Base-by-base conservation (phyloP, 64 coral and sea anemone species). In the Montipora capricornis region DNA sequence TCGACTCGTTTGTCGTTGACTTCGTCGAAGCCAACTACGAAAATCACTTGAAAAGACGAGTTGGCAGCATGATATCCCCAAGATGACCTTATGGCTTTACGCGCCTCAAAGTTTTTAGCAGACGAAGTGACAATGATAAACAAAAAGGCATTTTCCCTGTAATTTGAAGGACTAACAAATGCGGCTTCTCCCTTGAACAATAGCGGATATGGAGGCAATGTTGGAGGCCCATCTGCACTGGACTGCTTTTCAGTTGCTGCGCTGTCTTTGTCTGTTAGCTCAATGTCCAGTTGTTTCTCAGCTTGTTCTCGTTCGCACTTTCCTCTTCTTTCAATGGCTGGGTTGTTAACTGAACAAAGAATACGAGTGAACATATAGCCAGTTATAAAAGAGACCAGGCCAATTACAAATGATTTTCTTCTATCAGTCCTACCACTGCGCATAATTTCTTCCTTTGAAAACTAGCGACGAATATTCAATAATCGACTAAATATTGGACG, bases 11-110 rank as follows among this genome's bases (percentile, higher is more conserved):
- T 81, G 16, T 98, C 93, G 37, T 90, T 95, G 22, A 90, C 82
- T 2, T 95, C 73, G 50, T 98, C 96, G 59, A 88, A 93, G n/a
- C 96, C 96, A 4, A 98, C 48, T 5, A 98, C 93, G 85, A 95
- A 98, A 62, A 95, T 15, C 3, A 90, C 87, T 78, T 80, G 88
- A 68, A 93, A 95, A 8, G 59, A 24, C 8, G 48, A 37, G 49
- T 79, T 68, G 37, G 82, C 26, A 8, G 49, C 60, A 49, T 44
- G 87, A 17, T 85, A 83, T 70, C 80, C 96, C 96, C 96, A 98
- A 70, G 96, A 95, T 64, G 71, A 82, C 14, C 96, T 90, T 68
- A 98, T 93, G 4, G 93, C 82, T 75, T 98, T 98, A 16, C 96
- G 89, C 47, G 90, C 96, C 26, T 87, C 80, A 73, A 98, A 98